A percentile compares a stretch with the other conserved stretches of the same genome.
These are phyloP conservation scores for Chlorospingus semifuscus DNA, from an alignment of 2,797 vertebrate genomes.

Conservation along the genomic window DNA sequence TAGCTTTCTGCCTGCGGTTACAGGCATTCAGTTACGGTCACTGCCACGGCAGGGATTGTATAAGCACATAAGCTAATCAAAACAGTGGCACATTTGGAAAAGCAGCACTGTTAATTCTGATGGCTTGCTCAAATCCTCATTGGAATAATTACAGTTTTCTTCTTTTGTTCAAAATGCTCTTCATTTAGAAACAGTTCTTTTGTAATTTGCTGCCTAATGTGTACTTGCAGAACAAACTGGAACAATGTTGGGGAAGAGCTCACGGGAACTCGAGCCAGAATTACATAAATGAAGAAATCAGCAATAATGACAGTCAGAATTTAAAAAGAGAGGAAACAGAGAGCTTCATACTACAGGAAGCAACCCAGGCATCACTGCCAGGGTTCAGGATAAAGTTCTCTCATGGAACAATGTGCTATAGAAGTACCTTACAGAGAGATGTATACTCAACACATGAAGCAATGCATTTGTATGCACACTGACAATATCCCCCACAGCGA, in stretches of 20 bases:
- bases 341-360: background rate
- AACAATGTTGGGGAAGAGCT: background rate
- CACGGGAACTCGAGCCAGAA: background rate
- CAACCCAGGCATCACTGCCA: background rate
- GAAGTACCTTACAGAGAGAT: background rate
- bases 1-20: background rate
- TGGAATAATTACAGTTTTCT: conserved; percentile 41
- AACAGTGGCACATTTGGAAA: conserved; percentile 32
- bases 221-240: background rate
- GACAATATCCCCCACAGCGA: background rate
- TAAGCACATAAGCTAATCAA: conserved; percentile 39
- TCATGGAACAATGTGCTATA: background rate
- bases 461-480: background rate
- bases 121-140: conserved; percentile 41
- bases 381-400: background rate
- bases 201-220: conserved; percentile 7
- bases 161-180: conserved; percentile 32
- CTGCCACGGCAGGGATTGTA: background rate
- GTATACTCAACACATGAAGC: background rate
- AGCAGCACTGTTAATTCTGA: conserved; percentile 37
- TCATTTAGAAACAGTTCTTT: conserved; percentile 26
- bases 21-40: background rate
- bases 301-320: background rate
- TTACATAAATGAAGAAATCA: background rate
- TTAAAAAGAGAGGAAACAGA: background rate